phyloP scores from a whole-genome alignment of 2,113 vertebrate genomes.

The Epinephelus moara region DNA sequence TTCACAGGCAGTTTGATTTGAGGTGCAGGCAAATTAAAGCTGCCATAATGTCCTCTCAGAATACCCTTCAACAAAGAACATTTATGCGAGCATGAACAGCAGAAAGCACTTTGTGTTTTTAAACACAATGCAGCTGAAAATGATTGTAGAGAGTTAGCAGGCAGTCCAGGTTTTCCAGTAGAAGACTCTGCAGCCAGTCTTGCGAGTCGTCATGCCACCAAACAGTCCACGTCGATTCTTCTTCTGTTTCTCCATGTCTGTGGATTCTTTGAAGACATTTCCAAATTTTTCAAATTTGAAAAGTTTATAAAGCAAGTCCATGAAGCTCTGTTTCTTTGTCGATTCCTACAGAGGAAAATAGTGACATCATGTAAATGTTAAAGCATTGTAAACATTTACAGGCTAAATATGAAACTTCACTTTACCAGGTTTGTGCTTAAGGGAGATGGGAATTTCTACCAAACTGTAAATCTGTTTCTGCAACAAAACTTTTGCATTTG shows the following conservation, averaged over 20 bases:
- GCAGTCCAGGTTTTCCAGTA: conserved; percentile 78
- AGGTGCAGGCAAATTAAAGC: not conserved
- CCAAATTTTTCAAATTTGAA: conserved; percentile 25
- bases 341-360: conserved; percentile 45
- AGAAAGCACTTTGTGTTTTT: not conserved
- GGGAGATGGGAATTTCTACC: not conserved
- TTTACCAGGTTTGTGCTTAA: not conserved
- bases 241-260: conserved; percentile 23
- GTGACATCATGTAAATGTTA: not conserved
- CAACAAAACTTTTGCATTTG: not conserved
- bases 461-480: not conserved
- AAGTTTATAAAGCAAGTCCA: conserved; percentile 41
- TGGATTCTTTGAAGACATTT: not conserved
- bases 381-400: not conserved
- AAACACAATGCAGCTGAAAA: not conserved
- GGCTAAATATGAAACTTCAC: not conserved
- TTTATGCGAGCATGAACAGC: not conserved
- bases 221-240: conserved; percentile 48
- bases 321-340: conserved; percentile 5
- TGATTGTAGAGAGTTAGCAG: conserved; percentile 56
- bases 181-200: conserved; percentile 59
- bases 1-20: not conserved
- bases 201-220: not conserved
- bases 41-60: not conserved
- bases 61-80: not conserved